phyloP scores from a whole-genome alignment of 2,888 invertebrate genomes.

The Holacanthella duospinosa region DNA sequence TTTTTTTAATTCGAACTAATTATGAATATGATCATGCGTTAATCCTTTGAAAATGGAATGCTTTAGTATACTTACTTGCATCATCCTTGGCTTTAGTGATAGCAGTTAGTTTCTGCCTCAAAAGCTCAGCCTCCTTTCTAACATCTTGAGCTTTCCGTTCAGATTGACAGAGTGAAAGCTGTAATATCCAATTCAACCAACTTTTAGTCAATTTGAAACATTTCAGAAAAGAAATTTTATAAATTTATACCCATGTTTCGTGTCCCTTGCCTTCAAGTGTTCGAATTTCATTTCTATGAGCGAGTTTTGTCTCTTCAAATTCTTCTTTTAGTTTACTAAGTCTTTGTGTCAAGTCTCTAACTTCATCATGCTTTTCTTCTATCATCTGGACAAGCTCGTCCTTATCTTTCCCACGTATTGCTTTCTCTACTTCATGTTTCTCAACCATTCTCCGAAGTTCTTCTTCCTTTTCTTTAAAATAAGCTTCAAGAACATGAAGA shows the following conservation, averaged over 20 bases:
- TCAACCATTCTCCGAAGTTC: slow-evolving; percentile 32
- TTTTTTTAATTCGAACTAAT: slow-evolving; percentile 6
- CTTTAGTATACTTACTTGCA: slow-evolving; percentile 15
- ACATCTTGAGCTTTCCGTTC: slow-evolving; percentile 35
- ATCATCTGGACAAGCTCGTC: slow-evolving; percentile 34
- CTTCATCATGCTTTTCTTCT: slow-evolving; percentile 32
- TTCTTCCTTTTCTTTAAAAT: slow-evolving; percentile 36
- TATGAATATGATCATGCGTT: neutral
- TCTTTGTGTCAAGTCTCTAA: slow-evolving; percentile 23
- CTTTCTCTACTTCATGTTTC: slow-evolving; percentile 28
- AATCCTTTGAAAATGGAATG: neutral
- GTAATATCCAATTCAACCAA: neutral
- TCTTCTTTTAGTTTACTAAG: slow-evolving; percentile 31
- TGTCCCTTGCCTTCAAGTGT: slow-evolving; percentile 32
- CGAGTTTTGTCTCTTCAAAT: slow-evolving; percentile 33
- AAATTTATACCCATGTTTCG: slow-evolving; percentile 31
- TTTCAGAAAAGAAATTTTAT: neutral
- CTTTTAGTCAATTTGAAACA: too few species aligned
- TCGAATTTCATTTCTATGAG: slow-evolving; percentile 32
- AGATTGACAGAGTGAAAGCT: slow-evolving; percentile 36
- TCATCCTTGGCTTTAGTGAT: slow-evolving; percentile 31
- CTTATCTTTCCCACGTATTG: slow-evolving; percentile 33
- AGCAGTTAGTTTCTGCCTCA: slow-evolving; percentile 30
- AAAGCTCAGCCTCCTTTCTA: slow-evolving; percentile 29
- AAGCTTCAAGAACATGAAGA: slow-evolving; percentile 33